Percentiles rank a stretch among this genome's conserved stretches.
phyloP scores from a whole-genome alignment of 2,797 vertebrate species.

The Acanthurus lineatus region DNA sequence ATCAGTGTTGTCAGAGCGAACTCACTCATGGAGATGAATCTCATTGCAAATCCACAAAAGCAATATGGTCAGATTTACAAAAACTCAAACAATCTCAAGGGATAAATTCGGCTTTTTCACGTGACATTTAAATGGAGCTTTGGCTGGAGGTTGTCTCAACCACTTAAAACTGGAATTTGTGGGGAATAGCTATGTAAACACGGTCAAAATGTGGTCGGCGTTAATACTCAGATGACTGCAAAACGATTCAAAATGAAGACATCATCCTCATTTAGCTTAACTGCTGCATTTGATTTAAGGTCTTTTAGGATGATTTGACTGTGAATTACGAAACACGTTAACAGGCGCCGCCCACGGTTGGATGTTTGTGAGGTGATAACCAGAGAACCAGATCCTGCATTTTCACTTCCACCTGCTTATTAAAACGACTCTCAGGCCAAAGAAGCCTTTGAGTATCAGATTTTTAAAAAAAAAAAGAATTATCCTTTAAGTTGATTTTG shows the following conservation, averaged over 20 bases:
- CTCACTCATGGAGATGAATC: conserved; percentile 6
- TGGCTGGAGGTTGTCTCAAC: conserved; percentile 64
- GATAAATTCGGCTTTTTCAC: conserved; percentile 68
- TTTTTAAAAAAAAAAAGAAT: conserved; percentile 45
- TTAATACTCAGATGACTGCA: conserved; percentile 68
- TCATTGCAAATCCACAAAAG: conserved; percentile 36
- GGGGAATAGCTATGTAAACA: conserved; percentile 56
- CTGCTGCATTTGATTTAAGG: conserved; percentile 69
- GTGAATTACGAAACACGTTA: conserved; percentile 38
- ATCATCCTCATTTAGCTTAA: conserved; percentile 77
- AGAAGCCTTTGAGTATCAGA: conserved; percentile 50
- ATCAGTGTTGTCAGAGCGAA: neutral
- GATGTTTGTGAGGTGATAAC: conserved; percentile 23
- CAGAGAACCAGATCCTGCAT: neutral
- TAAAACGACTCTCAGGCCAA: conserved; percentile 42
- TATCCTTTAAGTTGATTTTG: conserved; percentile 76
- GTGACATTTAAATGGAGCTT: conserved; percentile 65
- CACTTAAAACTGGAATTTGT: conserved; percentile 69
- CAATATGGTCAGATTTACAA: conserved; percentile 45
- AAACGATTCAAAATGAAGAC: conserved; percentile 55
- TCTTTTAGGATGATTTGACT: conserved; percentile 51
- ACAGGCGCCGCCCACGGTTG: neutral
- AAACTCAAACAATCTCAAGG: conserved; percentile 43
- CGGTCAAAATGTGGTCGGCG: conserved; percentile 49
- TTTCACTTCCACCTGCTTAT: conserved; percentile 60